Conservation (phyloP, 2,888 invertebrate species). For the Hetaerina titia region DNA sequence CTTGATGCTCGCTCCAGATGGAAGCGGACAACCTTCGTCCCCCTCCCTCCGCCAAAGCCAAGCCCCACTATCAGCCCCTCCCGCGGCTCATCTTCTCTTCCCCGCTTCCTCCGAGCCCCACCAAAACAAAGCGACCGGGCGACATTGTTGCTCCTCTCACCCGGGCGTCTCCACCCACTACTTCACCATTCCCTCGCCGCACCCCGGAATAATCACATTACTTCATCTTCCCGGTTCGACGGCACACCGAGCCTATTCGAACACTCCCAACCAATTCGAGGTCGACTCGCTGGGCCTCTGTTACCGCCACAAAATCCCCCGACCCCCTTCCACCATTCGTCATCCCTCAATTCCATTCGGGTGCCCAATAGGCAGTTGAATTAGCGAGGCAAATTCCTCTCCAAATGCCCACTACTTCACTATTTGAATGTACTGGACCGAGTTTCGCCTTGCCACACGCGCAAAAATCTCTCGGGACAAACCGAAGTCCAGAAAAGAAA, state of each 20-base stretch:
- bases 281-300: background rate
- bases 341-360: background rate
- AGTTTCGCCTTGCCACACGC: background rate
- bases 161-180: background rate
- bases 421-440: background rate
- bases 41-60: background rate
- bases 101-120: background rate
- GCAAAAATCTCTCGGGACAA: background rate
- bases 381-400: background rate
- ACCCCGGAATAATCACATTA: slow-evolving; percentile 44
- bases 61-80: background rate
- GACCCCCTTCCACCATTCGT: background rate
- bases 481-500: background rate
- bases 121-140: background rate
- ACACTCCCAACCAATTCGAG: slow-evolving; percentile 1
- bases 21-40: background rate
- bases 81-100: background rate
- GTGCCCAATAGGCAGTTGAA: background rate
- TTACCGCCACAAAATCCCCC: background rate
- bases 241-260: background rate
- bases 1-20: background rate
- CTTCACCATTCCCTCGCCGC: background rate
- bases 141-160: background rate
- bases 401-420: background rate
- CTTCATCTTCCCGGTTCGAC: slow-evolving; percentile 11